Percentiles rank a stretch among this genome's conserved stretches.
Conservation (phyloP, 2,888 invertebrate genomes). For the Athalia rosae region DNA sequence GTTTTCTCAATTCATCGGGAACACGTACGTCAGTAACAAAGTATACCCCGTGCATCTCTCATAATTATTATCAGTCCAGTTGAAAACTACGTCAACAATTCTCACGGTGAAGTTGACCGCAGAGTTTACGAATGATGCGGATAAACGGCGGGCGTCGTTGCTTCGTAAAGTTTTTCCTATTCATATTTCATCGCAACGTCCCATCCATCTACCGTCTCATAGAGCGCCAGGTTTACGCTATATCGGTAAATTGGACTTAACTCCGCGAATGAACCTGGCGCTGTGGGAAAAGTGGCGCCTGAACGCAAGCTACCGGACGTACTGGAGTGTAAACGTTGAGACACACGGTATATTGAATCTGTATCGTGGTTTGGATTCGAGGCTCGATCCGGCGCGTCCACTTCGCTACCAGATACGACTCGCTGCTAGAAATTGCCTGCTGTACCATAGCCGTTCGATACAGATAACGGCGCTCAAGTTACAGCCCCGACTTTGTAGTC, state of each 20-base stretch:
- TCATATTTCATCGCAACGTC: not conserved
- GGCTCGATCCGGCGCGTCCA: slow-evolving; percentile 21
- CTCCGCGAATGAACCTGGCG: too few species aligned
- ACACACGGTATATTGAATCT: too few species aligned
- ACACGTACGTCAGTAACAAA: too few species aligned
- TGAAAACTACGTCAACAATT: slow-evolving; percentile 26
- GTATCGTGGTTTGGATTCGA: not conserved
- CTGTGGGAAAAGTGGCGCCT: too few species aligned
- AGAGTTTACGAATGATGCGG: slow-evolving; percentile 7
- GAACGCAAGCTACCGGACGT: too few species aligned
- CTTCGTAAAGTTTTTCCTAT: slow-evolving; percentile 10
- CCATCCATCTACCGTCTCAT: too few species aligned
- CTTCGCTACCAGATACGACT: slow-evolving; percentile 16
- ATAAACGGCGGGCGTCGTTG: not conserved
- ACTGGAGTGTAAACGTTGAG: too few species aligned
- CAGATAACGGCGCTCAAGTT: slow-evolving; percentile 4
- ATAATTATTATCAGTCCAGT: slow-evolving; percentile 32
- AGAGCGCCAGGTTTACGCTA: too few species aligned
- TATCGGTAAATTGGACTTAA: too few species aligned
- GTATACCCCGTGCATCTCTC: too few species aligned
- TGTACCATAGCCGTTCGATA: slow-evolving; percentile 21
- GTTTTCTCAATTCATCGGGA: slow-evolving; percentile 1
- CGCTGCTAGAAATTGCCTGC: not conserved
- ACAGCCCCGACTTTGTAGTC: not conserved
- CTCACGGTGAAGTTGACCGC: not conserved